Evolutionary conservation across 2,888 invertebrate species (phyloP).

Genomic region (Troglohyphantes excavatus): DNA sequence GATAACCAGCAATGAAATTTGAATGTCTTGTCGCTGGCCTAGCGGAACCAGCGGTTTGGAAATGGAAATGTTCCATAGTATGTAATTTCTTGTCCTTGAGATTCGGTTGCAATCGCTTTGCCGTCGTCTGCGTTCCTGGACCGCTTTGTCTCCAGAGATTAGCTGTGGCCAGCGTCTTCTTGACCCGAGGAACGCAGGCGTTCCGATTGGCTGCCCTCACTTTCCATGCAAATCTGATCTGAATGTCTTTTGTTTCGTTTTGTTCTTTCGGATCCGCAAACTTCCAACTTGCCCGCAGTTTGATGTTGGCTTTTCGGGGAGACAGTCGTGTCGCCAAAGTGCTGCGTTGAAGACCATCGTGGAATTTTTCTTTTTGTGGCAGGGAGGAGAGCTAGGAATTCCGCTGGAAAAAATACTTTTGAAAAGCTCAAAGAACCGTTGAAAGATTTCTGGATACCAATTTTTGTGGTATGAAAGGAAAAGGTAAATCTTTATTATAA

Average conservation of each 20-base stretch:
- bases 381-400: too few species aligned
- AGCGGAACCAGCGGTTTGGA: background rate
- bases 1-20: background rate
- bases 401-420: too few species aligned
- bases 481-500: too few species aligned
- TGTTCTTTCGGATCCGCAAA: background rate
- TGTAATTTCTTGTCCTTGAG: slow-evolving; percentile 26
- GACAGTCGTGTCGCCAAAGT: background rate
- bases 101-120: background rate
- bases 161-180: background rate
- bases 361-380: too few species aligned
- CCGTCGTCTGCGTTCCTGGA: slow-evolving; percentile 11
- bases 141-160: slow-evolving; percentile 35
- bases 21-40: background rate
- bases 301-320: background rate
- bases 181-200: slow-evolving; percentile 5
- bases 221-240: slow-evolving; percentile 37
- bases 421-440: too few species aligned
- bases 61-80: slow-evolving; percentile 21
- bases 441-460: too few species aligned
- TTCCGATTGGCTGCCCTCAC: slow-evolving; percentile 35
- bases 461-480: too few species aligned
- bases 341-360: background rate
- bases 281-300: background rate
- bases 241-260: background rate